Percentiles rank a stretch among this genome's conserved stretches.
phyloP scores from a whole-genome alignment of 2,888 invertebrate genomes.

The Pimpla rufipes region DNA sequence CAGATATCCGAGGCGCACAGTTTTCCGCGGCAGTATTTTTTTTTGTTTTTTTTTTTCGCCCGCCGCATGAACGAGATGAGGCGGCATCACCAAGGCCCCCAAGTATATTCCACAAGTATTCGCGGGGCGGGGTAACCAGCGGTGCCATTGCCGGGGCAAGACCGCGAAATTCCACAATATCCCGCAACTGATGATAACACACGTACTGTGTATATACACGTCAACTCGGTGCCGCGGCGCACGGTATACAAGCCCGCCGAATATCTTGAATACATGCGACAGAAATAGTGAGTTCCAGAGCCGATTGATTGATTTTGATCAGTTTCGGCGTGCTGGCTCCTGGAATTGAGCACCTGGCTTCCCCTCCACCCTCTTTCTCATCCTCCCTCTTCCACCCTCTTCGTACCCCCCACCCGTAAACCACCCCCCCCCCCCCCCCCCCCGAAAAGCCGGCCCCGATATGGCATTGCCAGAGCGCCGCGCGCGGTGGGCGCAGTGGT shows the following conservation, averaged over 20 bases:
- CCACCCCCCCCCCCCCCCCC: conserved; percentile 36
- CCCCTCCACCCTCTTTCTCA: conserved; percentile 3
- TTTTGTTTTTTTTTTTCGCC: too few relatives aligned
- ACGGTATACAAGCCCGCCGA: neutral
- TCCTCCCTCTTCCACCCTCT: neutral
- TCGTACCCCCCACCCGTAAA: conserved; percentile 18
- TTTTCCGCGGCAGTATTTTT: too few relatives aligned
- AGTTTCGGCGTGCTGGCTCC: conserved; percentile 61
- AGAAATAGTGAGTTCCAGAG: conserved; percentile 23
- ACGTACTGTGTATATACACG: neutral
- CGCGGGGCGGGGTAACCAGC: neutral
- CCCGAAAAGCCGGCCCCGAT: conserved; percentile 4
- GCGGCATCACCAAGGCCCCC: too few relatives aligned
- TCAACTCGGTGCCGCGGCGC: too few relatives aligned
- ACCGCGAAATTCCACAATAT: conserved; percentile 10
- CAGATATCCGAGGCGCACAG: too few relatives aligned
- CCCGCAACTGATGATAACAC: neutral
- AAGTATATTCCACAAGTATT: neutral
- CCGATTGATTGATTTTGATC: conserved; percentile 72
- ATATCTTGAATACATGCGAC: conserved; percentile 17
- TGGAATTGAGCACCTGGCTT: conserved; percentile 66
- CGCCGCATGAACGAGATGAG: too few relatives aligned
- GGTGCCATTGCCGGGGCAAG: neutral
- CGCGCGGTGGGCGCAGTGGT: conserved; percentile 56
- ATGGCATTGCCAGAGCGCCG: conserved; percentile 32